phyloP scores from a whole-genome alignment of 2,888 invertebrate genomes.

The Prosopocoilus inquinatus region DNA sequence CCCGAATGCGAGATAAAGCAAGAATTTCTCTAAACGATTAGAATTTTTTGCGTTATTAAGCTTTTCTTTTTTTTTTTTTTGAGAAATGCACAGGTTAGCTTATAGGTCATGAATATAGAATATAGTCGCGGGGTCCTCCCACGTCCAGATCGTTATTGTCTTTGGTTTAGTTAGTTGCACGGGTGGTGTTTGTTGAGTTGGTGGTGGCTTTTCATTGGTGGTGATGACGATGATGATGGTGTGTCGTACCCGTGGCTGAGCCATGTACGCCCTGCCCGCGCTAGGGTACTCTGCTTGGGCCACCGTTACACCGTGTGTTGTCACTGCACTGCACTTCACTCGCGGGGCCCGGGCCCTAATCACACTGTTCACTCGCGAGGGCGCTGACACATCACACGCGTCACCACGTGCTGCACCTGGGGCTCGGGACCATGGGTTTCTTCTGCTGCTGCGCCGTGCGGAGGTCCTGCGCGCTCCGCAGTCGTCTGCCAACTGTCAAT shows the following conservation, averaged over 20 bases:
- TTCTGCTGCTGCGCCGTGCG: slow-evolving; percentile 40
- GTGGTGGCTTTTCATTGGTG: slow-evolving; percentile 7
- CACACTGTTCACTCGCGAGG: slow-evolving; percentile 33
- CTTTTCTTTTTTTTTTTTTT: no score
- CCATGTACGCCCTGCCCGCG: slow-evolving; percentile 81
- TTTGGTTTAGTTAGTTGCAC: no score
- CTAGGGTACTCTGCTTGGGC: slow-evolving; percentile 59
- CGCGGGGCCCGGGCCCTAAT: slow-evolving; percentile 40
- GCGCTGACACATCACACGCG: slow-evolving; percentile 38
- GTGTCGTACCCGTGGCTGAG: slow-evolving; percentile 80
- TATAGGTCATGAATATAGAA: no score
- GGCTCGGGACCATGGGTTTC: slow-evolving; percentile 33
- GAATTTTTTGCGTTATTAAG: no score
- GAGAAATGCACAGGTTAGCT: no score
- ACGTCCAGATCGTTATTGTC: no score
- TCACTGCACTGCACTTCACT: slow-evolving; percentile 44
- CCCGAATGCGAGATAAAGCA: no score
- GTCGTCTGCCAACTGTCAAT: slow-evolving; percentile 68
- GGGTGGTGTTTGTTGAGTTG: no score
- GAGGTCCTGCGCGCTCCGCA: slow-evolving; percentile 63
- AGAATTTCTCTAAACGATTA: no score
- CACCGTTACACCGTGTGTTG: slow-evolving; percentile 46
- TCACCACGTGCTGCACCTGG: slow-evolving; percentile 36
- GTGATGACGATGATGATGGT: slow-evolving; percentile 31
- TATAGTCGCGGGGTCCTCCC: slow-evolving; percentile 4